Percentiles rank a stretch among this genome's conserved stretches.
Conservation (phyloP, 2,113 vertebrate species). For the Solea senegalensis region DNA sequence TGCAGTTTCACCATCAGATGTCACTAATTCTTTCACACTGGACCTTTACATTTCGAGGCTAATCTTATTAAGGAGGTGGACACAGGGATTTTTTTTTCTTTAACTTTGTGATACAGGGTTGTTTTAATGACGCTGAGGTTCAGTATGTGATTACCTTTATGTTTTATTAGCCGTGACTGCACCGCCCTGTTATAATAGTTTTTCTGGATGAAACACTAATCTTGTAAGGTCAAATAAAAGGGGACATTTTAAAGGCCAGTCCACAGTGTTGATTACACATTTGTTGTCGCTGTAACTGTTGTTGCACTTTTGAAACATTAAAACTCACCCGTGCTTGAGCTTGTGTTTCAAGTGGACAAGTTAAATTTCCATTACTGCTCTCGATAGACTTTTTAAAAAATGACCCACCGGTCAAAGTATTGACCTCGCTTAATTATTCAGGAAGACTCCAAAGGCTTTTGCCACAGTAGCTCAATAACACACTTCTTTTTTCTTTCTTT, state of each 20-base stretch:
- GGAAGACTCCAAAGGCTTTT: conserved; percentile 42
- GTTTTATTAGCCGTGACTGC: no score
- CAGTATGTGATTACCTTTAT: no score
- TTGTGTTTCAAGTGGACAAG: conserved; percentile 21
- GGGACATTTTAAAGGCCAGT: not conserved
- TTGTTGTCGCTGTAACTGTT: not conserved
- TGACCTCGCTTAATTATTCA: conserved; percentile 79
- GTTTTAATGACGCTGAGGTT: no score
- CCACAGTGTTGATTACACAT: not conserved
- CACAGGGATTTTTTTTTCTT: no score
- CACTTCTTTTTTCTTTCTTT: not conserved
- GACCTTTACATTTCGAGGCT: no score
- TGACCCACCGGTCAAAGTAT: conserved; percentile 43
- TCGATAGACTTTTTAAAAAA: conserved; percentile 26
- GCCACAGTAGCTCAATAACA: conserved; percentile 35
- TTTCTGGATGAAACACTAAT: not conserved
- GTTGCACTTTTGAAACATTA: not conserved
- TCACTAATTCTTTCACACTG: no score
- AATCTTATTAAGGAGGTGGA: no score
- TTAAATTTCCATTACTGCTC: conserved; percentile 13
- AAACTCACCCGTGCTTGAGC: conserved; percentile 12
- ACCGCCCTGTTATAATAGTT: no score
- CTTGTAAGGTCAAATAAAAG: no score
- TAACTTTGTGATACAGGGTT: no score
- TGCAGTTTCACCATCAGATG: no score